Evolutionary conservation across 1,140 invertebrate species (phyloP), one percentile per base, ranked within the genome.

Genomic region (Drosophila insularis): DNA sequence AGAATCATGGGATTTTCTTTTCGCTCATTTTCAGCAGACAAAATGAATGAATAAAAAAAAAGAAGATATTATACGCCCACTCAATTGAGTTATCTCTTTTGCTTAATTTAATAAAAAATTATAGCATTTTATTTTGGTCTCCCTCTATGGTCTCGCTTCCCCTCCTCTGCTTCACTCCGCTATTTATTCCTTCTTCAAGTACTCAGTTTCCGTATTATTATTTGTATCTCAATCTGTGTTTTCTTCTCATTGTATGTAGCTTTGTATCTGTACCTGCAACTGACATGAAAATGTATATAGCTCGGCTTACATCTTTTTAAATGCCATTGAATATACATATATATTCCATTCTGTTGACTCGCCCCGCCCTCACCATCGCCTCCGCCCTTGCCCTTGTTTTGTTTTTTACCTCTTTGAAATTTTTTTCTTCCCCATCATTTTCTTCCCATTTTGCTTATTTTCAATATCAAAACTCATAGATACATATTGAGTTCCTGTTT

Each of bases 61-160:
- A 50, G 1, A 50, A 21, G 43, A 50, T 21, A 8, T 21, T 11
- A 21, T 50, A 50, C 43, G 43, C 67, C 76, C 59, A 63, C 80
- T 82, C 75, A 82, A 82, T 84, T 84, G 80, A 76, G 68, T 79
- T 82, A 79, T 82, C 80, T 82, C 68, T 69, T 79, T 50, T 50
- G 43, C 43, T 82, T 84, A 84, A 82, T 82, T 82, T 64, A 82
- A 82, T 82, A 50, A 50, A 75, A 79, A 79, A 71, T 71, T 72
- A 75, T 82, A 71, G 80, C 71, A 79, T 75, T 69, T 81, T 82
- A 80, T 80, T 80, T 7, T 27, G 43, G 7, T 46, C 43, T 60
- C 58, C 14, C 69, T 46, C 17, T n/a, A n/a, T n/a, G n/a, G n/a
- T n/a, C n/a, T 58, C n/a, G 54, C 43, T 60, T 43, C 32, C 17